phyloP scores from a whole-genome alignment of 1,140 invertebrate species.

The Aphaenogaster rudis region DNA sequence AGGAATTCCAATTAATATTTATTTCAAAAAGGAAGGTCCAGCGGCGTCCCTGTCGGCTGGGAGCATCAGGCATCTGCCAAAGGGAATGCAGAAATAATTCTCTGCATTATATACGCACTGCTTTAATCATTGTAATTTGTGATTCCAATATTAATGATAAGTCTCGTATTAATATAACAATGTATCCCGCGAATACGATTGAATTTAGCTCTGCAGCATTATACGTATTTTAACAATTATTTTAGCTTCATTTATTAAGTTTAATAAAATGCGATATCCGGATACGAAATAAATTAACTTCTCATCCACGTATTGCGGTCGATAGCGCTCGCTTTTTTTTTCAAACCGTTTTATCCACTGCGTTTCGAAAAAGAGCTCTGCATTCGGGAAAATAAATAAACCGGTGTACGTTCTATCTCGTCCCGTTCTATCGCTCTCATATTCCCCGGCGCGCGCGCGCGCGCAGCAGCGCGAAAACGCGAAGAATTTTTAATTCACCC shows the following conservation, averaged over 20 bases:
- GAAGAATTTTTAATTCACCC: slow-evolving; percentile 63
- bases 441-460: slow-evolving; percentile 3
- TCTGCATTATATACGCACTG: slow-evolving; percentile 45
- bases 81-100: slow-evolving; percentile 58
- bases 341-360: not conserved
- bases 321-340: not conserved
- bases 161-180: slow-evolving; percentile 54
- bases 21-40: slow-evolving; percentile 58
- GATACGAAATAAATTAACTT: slow-evolving; percentile 32
- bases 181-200: slow-evolving; percentile 30
- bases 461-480: slow-evolving; percentile 42
- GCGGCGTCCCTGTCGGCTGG: slow-evolving; percentile 30
- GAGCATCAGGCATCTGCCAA: slow-evolving; percentile 49
- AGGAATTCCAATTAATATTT: slow-evolving; percentile 65
- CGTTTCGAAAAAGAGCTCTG: not conserved
- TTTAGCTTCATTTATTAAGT: slow-evolving; percentile 41
- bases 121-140: slow-evolving; percentile 63
- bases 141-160: slow-evolving; percentile 60
- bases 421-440: not conserved
- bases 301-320: not conserved
- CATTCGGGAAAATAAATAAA: slow-evolving; percentile 16
- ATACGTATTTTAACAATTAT: slow-evolving; percentile 31
- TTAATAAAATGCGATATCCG: slow-evolving; percentile 40
- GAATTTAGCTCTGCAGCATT: slow-evolving; percentile 29
- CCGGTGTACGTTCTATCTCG: not conserved